Percentiles rank a stretch among this genome's conserved stretches.
phyloP scores from a whole-genome alignment of 2,797 vertebrate species.

The Tragelaphus oryx region DNA sequence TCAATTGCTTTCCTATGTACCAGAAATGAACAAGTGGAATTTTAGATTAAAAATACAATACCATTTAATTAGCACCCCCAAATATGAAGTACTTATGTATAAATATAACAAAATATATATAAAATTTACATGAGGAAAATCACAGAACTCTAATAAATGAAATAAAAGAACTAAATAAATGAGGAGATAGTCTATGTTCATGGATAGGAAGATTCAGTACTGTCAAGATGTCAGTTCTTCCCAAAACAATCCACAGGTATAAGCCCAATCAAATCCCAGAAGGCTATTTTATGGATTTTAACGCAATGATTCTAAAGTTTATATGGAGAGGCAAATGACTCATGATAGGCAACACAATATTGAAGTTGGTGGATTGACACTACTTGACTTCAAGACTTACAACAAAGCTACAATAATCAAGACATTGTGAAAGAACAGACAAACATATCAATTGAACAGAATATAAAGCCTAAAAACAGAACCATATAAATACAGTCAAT shows the following conservation, averaged over 20 bases:
- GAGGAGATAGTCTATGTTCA: not conserved
- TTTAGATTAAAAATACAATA: not conserved
- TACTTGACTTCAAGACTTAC: not conserved
- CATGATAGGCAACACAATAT: not conserved
- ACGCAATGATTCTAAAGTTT: not conserved
- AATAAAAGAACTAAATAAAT: slow-evolving; percentile 2
- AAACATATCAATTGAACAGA: not conserved
- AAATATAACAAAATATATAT: not conserved
- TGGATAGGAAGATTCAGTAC: not conserved
- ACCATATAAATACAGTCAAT: not conserved
- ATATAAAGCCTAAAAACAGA: not conserved
- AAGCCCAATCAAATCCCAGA: not conserved
- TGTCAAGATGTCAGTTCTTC: not conserved
- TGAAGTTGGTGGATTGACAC: not conserved
- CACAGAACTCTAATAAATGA: not conserved
- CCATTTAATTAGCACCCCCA: not conserved
- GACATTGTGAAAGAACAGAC: not conserved
- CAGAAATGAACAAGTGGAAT: not conserved
- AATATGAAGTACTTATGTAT: not conserved
- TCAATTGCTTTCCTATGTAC: not conserved
- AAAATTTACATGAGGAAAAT: not conserved
- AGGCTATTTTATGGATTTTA: not conserved
- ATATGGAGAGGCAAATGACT: not conserved
- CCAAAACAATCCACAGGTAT: not conserved
- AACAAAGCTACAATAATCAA: not conserved